Conservation (phyloP, 2,797 vertebrate species). For the Spea hammondii region DNA sequence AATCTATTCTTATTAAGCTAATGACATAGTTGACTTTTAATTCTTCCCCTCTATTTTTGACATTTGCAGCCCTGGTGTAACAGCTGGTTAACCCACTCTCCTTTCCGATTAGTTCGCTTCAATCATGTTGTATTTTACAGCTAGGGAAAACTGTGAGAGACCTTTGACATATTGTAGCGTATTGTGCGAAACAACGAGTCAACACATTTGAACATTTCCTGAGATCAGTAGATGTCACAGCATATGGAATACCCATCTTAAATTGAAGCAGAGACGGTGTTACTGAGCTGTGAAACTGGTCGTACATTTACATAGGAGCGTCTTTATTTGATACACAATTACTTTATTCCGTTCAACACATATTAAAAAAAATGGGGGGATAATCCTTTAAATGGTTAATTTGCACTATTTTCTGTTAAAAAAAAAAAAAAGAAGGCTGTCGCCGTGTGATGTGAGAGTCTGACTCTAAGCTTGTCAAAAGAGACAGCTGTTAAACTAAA, state of each 20-base stretch:
- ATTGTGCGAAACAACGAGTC: neutral
- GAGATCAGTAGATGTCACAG: neutral
- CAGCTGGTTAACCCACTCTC: neutral
- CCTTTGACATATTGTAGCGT: neutral
- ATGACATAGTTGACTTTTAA: neutral
- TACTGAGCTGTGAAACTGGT: neutral
- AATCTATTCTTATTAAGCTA: too few species aligned
- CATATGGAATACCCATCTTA: conserved; percentile 1
- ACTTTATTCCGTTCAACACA: too few species aligned
- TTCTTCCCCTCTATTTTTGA: neutral
- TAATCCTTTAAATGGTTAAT: conserved; percentile 64
- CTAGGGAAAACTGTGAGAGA: neutral
- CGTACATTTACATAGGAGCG: neutral
- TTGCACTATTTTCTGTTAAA: conserved; percentile 65
- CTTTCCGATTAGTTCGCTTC: neutral
- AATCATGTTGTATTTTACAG: conserved; percentile 14
- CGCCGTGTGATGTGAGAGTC: conserved; percentile 73
- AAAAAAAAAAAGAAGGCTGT: conserved; percentile 69
- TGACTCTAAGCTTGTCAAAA: conserved; percentile 78
- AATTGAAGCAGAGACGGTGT: neutral
- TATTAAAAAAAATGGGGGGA: neutral
- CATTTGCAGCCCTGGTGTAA: neutral
- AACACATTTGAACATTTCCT: neutral
- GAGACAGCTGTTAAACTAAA: conserved; percentile 79
- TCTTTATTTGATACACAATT: too few species aligned